Evolutionary conservation across 2,888 invertebrate species (phyloP).

Genomic region (Germaria angustata): DNA sequence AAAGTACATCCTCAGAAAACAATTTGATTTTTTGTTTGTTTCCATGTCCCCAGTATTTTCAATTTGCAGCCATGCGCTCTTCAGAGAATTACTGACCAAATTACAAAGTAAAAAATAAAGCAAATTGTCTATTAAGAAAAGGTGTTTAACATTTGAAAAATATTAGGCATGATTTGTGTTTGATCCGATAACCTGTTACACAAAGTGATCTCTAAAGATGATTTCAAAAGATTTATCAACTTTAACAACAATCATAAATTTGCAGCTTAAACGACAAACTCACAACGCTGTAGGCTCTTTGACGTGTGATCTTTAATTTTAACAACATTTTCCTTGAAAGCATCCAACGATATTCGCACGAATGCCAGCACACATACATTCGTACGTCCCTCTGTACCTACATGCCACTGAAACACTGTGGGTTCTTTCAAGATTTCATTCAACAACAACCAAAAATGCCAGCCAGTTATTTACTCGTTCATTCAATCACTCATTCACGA

Average conservation of each 20-base stretch:
- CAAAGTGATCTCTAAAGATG: slow-evolving; percentile 27
- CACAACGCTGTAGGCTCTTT: slow-evolving; percentile 35
- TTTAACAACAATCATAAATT: slow-evolving; percentile 51
- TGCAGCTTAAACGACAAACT: slow-evolving; percentile 26
- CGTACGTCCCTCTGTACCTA: neutral
- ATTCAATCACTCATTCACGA: slow-evolving; percentile 45
- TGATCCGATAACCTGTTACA: neutral
- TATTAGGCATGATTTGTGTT: no score
- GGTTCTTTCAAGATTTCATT: slow-evolving; percentile 21
- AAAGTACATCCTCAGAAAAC: no score
- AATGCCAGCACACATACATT: neutral
- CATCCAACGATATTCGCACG: neutral
- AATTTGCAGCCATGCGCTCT: no score
- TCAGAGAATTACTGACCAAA: no score
- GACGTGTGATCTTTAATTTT: slow-evolving; percentile 58
- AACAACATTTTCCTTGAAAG: slow-evolving; percentile 42
- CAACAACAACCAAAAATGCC: slow-evolving; percentile 15
- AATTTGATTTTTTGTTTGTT: no score
- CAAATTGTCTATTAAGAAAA: no score
- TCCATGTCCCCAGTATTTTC: no score
- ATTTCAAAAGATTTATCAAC: slow-evolving; percentile 51
- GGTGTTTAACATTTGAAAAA: no score
- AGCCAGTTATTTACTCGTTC: slow-evolving; percentile 15
- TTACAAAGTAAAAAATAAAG: no score
- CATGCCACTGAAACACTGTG: slow-evolving; percentile 14